Base-by-base conservation (phyloP, 2,113 vertebrate species). In the Tetrao urogallus region DNA sequence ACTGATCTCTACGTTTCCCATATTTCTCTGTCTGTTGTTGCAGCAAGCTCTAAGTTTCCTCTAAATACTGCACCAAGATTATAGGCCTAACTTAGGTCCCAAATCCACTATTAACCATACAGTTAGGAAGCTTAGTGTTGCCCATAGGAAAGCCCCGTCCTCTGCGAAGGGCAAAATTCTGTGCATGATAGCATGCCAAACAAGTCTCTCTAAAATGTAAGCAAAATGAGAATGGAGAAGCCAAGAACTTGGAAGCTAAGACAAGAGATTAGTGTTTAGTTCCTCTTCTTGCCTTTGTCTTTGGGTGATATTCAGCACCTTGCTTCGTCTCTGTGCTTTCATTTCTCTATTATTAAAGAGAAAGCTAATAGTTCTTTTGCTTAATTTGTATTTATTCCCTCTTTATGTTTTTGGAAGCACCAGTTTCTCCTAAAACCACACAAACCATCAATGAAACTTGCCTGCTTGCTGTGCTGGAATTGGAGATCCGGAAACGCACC, bases 401-500 rank as follows among this genome's bases (percentile, higher is more conserved):
- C 40, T 63, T 47, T 28, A 8, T 42, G 34, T 72, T 73, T 92
- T 66, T 61, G 67, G n/a, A 58, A 1, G 3, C 2, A 12, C 30
- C 11, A 45, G 48, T 34, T 2, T 86, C 32, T 72, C 72, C 82
- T 32, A 19, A 32, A 13, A 17, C 40, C 71, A 40, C 1, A 28
- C 54, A 79, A 15, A 32, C 8, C 70, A 36, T 8, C 19, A 2
- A 2, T 11, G 38, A 4, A 52, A 97, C 98, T 98, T 96, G 98
- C 99, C 99, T 98, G 92, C 95, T 95, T 10, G 97, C 97, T 1
- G 98, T 90, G 95, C 97, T 98, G 1, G 98, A 99, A 75, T 98
- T 99, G 96, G 99, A 99, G 95, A 99, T 99, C 28, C 97, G 98
- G 97, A 99, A 99, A 16, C 99, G 99, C 88, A 99, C 97, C 97